Evolutionary conservation across 2,888 invertebrate species (phyloP), one percentile per base, ranked within the genome.

Genomic region (Stenurella melanura): DNA sequence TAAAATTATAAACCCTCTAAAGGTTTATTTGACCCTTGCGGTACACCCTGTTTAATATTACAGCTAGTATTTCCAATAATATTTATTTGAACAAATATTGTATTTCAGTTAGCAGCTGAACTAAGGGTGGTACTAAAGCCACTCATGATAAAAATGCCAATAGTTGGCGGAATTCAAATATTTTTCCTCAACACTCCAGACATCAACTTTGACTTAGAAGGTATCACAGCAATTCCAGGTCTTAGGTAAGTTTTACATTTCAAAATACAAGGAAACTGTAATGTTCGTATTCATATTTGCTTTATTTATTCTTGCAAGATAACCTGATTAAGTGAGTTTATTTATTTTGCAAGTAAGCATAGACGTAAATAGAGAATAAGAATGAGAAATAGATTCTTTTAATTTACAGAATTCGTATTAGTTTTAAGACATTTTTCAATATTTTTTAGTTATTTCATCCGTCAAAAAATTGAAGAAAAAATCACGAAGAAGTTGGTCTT

Each of bases 111-210:
- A 73, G 85, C 85, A 30, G 86, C 85, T 0, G 85, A 87, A 77
- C 78, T 87, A 7, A 81, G 98, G 30, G 93, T 97, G 57, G 94
- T 98, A 18, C 94, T 98, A 93, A 97, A 97, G 90, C 98, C 99
- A 0, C 91, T 99, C 78, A 94, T 98, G 83, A 92, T 93, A 74
- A 93, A 94, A 85, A 95, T 97, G 87, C 99, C 99, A 57, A 90
- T 99, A 83, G 93, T 98, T 77, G 99, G 98, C 34, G 98, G 98
- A 10, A 91, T 99, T 18, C 97, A 97, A 88, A 92, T 97, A 74
- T 98, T 97, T 91, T 99, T 99, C 91, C 92, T 99, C 58, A 98
- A 98, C 90, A 96, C 96, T 88, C 98, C 99, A 0, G 94, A 94
- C 81, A 94, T 99, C 81, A 97, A 98, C 90, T 99, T 98, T 90